phyloP scores from a whole-genome alignment of 2,888 invertebrate genomes.

The Sphinx pinastri region DNA sequence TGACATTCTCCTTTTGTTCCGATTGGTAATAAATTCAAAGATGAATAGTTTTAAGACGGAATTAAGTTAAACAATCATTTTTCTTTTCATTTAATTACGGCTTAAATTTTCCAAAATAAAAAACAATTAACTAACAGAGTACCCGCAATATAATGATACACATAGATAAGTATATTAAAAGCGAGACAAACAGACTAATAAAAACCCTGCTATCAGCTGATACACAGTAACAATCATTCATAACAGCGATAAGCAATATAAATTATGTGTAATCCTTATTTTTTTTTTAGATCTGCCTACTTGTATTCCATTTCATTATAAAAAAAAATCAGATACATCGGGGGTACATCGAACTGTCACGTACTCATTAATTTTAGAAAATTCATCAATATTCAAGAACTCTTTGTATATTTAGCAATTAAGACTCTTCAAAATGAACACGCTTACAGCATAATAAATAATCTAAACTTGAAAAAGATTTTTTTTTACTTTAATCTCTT shows the following conservation, averaged over 20 bases:
- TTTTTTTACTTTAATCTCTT: too few relatives aligned
- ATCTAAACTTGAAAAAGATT: too few relatives aligned
- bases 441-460: too few relatives aligned
- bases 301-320: neutral
- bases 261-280: constrained; percentile 3
- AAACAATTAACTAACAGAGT: neutral
- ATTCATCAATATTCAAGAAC: too few relatives aligned
- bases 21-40: too few relatives aligned
- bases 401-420: neutral
- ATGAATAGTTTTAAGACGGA: too few relatives aligned
- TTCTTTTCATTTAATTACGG: too few relatives aligned
- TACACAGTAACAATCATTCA: neutral
- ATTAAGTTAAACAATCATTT: too few relatives aligned
- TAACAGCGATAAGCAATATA: neutral
- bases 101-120: neutral
- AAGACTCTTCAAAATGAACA: neutral
- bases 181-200: constrained; percentile 4
- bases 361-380: too few relatives aligned
- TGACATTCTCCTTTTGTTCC: too few relatives aligned
- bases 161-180: constrained; percentile 1
- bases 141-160: neutral
- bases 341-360: too few relatives aligned
- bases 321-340: too few relatives aligned
- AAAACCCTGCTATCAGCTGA: constrained; percentile 9
- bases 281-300: neutral